These are phyloP conservation scores for Brenthis hecate DNA, from an alignment of 2,888 invertebrate species.

Conservation along the genomic window DNA sequence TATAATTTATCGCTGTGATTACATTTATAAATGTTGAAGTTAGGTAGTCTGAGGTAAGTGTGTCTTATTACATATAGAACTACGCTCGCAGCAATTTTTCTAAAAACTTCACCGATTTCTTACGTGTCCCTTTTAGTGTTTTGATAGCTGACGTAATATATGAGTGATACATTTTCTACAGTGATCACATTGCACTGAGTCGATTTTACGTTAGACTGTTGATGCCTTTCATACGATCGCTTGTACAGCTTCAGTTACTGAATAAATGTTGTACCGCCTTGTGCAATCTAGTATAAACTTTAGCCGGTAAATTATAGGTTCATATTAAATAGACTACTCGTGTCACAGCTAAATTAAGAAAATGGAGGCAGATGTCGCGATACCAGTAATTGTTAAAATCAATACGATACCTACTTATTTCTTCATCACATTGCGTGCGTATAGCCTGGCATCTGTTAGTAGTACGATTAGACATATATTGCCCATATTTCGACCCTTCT, in stretches of 20 bases:
- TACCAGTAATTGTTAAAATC: constrained; percentile 30
- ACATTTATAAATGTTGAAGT: constrained; percentile 75
- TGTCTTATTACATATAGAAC: constrained; percentile 61
- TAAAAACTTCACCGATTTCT: constrained; percentile 46
- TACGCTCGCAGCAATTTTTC: constrained; percentile 59
- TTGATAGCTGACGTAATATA: constrained; percentile 45
- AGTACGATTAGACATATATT: constrained; percentile 53
- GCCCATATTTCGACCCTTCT: constrained; percentile 41
- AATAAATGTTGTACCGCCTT: constrained; percentile 22
- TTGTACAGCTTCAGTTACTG: constrained; percentile 31
- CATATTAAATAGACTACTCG: constrained; percentile 43
- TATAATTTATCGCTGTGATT: constrained; percentile 81
- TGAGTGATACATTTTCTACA: constrained; percentile 48
- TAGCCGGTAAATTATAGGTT: constrained; percentile 37
- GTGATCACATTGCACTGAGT: constrained; percentile 46
- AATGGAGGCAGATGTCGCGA: constrained; percentile 49
- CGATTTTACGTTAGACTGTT: constrained; percentile 42
- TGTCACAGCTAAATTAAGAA: constrained; percentile 45
- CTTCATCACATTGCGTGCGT: constrained; percentile 59
- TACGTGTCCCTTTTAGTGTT: constrained; percentile 48
- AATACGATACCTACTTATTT: constrained; percentile 40
- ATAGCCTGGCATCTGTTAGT: constrained; percentile 66
- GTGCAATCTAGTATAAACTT: constrained; percentile 39
- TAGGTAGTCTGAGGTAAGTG: constrained; percentile 64
- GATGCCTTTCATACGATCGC: constrained; percentile 30